A percentile compares a stretch with the other conserved stretches of the same genome.
phyloP scores from a whole-genome alignment of 2,797 vertebrate species.

The Caiman crocodilus region DNA sequence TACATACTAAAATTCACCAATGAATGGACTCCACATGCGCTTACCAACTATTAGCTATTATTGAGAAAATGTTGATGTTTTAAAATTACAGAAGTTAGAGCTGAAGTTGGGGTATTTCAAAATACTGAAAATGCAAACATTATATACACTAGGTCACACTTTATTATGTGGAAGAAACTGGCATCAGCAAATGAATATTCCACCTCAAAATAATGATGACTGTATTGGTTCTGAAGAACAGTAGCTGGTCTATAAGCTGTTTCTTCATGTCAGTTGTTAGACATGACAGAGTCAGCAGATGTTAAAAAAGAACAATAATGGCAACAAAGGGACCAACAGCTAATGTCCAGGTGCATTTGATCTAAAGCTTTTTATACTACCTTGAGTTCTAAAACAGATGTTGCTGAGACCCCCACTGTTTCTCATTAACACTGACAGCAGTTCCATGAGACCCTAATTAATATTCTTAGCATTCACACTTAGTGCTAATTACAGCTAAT shows the following conservation, averaged over 20 bases:
- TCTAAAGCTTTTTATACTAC: constrained; percentile 19
- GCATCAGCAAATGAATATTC: neutral
- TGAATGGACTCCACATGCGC: neutral
- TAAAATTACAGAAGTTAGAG: neutral
- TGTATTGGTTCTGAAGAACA: neutral
- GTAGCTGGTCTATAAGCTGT: neutral
- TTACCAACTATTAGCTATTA: constrained; percentile 1
- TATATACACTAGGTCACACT: neutral
- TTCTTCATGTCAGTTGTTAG: neutral
- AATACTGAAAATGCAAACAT: neutral
- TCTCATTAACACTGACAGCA: constrained; percentile 81
- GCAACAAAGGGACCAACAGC: neutral
- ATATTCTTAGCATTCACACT: constrained; percentile 81
- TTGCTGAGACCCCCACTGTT: constrained; percentile 67
- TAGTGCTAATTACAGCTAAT: constrained; percentile 83
- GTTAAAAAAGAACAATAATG: neutral
- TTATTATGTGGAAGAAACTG: neutral
- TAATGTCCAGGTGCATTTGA: constrained; percentile 35
- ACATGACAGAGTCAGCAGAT: constrained; percentile 17
- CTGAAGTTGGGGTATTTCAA: neutral
- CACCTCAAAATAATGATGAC: neutral
- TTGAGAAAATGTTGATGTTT: neutral
- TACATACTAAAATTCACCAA: neutral
- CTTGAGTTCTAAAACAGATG: constrained; percentile 78
- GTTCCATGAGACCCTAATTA: constrained; percentile 79